A percentile compares a stretch with the other conserved stretches of the same genome.
Conservation (phyloP, 2,113 vertebrate species). For the Oceanodroma tethys region DNA sequence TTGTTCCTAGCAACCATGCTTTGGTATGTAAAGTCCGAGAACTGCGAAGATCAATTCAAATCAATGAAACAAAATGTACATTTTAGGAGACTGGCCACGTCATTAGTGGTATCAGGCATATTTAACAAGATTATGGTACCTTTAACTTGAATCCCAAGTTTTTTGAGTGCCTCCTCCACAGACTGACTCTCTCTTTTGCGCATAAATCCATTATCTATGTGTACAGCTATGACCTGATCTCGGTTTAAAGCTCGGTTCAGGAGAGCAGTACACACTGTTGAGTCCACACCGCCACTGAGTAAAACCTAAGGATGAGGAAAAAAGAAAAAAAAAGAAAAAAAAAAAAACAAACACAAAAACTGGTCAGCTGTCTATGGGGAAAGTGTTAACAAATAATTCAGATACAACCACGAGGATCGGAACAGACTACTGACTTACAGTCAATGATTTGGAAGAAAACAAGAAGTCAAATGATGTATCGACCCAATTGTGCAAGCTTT, state of each 20-base stretch:
- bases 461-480: accelerated
- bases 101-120: accelerated
- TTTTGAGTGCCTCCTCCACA: conserved; percentile 95
- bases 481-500: background rate
- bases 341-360: background rate
- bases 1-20: accelerated
- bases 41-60: background rate
- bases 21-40: accelerated
- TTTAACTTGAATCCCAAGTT: conserved; percentile 95
- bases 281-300: conserved; percentile 95
- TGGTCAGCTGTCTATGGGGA: background rate
- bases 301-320: conserved; percentile 78
- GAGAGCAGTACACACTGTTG: conserved; percentile 96
- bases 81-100: accelerated
- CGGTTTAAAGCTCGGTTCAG: conserved; percentile 91
- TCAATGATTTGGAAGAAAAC: background rate
- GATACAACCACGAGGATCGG: background rate
- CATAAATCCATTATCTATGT: conserved; percentile 99
- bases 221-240: conserved; percentile 95
- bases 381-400: background rate
- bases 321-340: background rate
- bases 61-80: accelerated
- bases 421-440: accelerated
- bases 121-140: conserved; percentile 61
- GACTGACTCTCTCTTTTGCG: conserved; percentile 94